phyloP scores from a whole-genome alignment of 1,140 invertebrate genomes.

The Drosophila insularis region DNA sequence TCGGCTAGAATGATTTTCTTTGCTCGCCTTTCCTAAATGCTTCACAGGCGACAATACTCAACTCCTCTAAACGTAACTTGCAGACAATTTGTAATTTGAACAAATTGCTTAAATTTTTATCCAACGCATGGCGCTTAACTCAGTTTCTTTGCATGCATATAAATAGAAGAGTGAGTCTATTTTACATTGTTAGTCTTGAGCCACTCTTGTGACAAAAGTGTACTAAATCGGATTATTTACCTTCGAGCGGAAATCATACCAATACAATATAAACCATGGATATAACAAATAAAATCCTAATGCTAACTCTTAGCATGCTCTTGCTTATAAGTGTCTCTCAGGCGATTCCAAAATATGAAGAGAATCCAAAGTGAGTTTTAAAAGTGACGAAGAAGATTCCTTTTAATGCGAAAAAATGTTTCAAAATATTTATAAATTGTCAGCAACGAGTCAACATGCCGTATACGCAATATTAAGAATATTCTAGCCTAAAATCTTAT shows the following conservation, averaged over 20 bases:
- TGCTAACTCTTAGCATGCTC: slow-evolving; percentile 39
- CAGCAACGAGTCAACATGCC: no score
- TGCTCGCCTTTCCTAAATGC: slow-evolving; percentile 43
- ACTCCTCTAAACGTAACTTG: slow-evolving; percentile 48
- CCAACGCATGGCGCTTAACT: slow-evolving; percentile 29
- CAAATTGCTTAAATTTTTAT: slow-evolving; percentile 66
- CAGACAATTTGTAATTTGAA: slow-evolving; percentile 71
- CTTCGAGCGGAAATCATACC: slow-evolving; percentile 1
- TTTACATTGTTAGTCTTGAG: slow-evolving; percentile 53
- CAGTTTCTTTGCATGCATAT: slow-evolving; percentile 45
- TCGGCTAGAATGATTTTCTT: slow-evolving; percentile 62
- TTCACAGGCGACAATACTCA: slow-evolving; percentile 45
- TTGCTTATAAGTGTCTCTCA: slow-evolving; percentile 31
- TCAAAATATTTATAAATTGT: no score
- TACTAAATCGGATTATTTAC: slow-evolving; percentile 4
- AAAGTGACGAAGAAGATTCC: background rate
- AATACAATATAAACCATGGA: slow-evolving; percentile 39
- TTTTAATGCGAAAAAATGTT: no score
- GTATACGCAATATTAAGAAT: no score
- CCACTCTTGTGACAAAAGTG: slow-evolving; percentile 3
- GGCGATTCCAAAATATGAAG: slow-evolving; percentile 69
- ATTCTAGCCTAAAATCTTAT: no score
- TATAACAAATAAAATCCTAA: slow-evolving; percentile 22
- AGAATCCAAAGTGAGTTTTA: slow-evolving; percentile 61
- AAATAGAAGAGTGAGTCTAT: slow-evolving; percentile 47